Evolutionary conservation across 2,797 vertebrate genomes (phyloP), one percentile per base, ranked within the genome.

Genomic region (Protosalanx chinensis): DNA sequence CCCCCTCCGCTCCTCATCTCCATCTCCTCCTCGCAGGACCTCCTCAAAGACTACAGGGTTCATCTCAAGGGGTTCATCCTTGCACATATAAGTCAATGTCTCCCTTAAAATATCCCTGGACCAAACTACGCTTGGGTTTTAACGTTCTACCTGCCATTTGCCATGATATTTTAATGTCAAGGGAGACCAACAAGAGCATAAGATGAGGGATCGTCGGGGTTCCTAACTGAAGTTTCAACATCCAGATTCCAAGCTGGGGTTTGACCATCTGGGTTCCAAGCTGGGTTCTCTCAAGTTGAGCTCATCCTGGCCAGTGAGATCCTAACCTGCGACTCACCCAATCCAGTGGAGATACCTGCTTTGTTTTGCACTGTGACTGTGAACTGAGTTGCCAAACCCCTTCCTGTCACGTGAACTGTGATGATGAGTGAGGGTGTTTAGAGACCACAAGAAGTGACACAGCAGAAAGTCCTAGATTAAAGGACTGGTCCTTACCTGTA

Each of bases 351-450:
- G 7, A 41, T 12, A 18, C 33, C 18, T 27, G 53, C 33, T 66
- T 27, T 15, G 41, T 6, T 62, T 72, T 82, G 64, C 76, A 76
- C 79, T 60, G 32, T 74, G 75, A 72, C 62, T 35, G 37, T 16
- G 69, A 71, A 12, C 27, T 13, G 20, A 65, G 5, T 8, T 59
- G 29, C 60, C 30, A 12, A 10, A 10, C 69, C 12, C n/a, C 53
- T 62, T 18, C 16, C 6, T 6, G 5, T 32, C 61, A 63, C 61
- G 74, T 0, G 53, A 53, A 61, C 77, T 53, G 64, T 33, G 68
- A 29, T 16, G 72, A 56, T 57, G 27, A 46, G 8, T 46, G 10
- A 56, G n/a, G 6, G 61, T 72, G 12, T 51, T 60, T 66, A 75
- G 70, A 77, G 49, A 3, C 8, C 46, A 35, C 66, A 18, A 46